phyloP scores from a whole-genome alignment of 2,113 vertebrate genomes.

The Lamprologus lemairii region DNA sequence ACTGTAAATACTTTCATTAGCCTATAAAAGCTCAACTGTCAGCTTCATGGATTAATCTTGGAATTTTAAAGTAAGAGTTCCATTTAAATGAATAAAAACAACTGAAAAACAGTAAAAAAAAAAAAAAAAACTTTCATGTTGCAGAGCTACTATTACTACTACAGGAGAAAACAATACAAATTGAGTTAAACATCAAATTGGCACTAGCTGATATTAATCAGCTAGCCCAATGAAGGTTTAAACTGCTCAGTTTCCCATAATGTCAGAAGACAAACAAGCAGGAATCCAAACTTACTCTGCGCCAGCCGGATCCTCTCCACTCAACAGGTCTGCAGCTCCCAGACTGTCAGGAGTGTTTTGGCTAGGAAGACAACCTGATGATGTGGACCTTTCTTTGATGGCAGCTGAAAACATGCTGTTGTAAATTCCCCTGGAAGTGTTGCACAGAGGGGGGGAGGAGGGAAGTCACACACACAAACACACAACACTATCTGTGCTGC shows the following conservation, averaged over 20 bases:
- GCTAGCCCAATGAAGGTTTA: background rate
- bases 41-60: background rate
- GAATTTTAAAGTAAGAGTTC: background rate
- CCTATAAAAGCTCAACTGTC: background rate
- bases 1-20: background rate
- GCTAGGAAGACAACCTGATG: slow-evolving; percentile 27
- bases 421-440: slow-evolving; percentile 36
- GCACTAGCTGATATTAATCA: background rate
- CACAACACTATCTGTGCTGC: slow-evolving; percentile 16
- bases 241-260: background rate
- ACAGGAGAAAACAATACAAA: background rate
- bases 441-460: background rate
- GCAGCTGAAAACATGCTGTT: slow-evolving; percentile 48
- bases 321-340: slow-evolving; percentile 25
- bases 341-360: slow-evolving; percentile 28
- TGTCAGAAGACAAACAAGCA: slow-evolving; percentile 1
- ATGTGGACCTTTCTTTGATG: slow-evolving; percentile 52
- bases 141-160: background rate
- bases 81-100: background rate
- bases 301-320: slow-evolving; percentile 15
- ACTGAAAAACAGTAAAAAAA: background rate
- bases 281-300: slow-evolving; percentile 33
- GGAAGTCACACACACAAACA: slow-evolving; percentile 1
- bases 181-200: background rate
- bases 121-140: rapidly evolving